Base-by-base conservation (phyloP, 1,140 invertebrate species). In the Dinothrombium tinctorium region DNA sequence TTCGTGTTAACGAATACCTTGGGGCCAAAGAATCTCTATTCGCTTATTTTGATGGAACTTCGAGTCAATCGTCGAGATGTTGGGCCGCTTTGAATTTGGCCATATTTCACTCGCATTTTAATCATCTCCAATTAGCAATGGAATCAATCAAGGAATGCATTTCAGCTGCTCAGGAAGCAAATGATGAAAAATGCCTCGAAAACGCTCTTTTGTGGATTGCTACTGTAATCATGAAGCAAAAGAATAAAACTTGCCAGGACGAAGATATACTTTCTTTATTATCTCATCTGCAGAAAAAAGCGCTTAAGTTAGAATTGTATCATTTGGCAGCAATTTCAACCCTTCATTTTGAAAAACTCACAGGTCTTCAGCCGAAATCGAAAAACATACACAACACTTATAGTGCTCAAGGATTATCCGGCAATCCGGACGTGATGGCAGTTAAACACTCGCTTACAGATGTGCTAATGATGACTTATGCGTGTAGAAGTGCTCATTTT, bases 181-280 rank as follows among this genome's bases (percentile, higher is more conserved):
- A 44, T 26, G 46, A 48, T 35, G 46, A 48, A 15, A 33, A 23
- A 25, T 48, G 46, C 33, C 33, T 48, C 2, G 37, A 45, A 32
- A 39, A 25, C 31, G 33, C 46, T 14, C 29, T 48, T 11, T 37
- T 48, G 8, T 39, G 38, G 33, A 20, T 48, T 4, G 33, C 45
- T 4, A 35, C 26, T 22, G 24, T 48, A 0, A 39, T 47, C 20
- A n/a, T 25, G 14, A 25, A 23, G 9, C 11, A 29, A 19, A 22
- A 28, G 37, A 11, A 38, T 24, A 15, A 44, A 12, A 24, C 25
- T 7, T 29, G 37, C 19, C 11, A 19, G 8, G 40, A 46, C 19
- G 31, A 40, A 23, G 41, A 47, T 38, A 26, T 45, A 21, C 9
- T 28, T 5, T 11, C 14, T 15, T 28, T 45, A 19, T 19, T 45